Conservation (phyloP, 2,113 vertebrate genomes). For the Ariopsis seemanni region DNA sequence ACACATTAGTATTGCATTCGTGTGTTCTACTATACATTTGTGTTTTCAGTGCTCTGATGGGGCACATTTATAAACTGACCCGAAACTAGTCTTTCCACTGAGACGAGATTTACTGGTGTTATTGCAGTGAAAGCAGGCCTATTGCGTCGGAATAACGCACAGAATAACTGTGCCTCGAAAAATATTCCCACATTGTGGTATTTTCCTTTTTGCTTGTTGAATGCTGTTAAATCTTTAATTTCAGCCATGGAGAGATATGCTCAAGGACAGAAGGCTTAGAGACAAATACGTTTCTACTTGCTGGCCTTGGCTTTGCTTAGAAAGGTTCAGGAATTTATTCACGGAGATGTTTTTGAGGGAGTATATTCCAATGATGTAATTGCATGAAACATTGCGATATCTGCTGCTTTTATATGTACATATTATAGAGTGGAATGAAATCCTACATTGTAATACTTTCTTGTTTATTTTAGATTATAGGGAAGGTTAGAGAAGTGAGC, state of each 20-base stretch:
- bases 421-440: conserved; percentile 39
- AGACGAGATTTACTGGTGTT: conserved; percentile 44
- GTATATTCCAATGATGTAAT: conserved; percentile 56
- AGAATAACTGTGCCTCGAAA: conserved; percentile 45
- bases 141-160: conserved; percentile 46
- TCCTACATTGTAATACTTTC: conserved; percentile 33
- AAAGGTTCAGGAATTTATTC: conserved; percentile 49
- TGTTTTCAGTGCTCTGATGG: conserved; percentile 44
- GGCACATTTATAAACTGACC: conserved; percentile 40
- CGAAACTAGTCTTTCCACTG: conserved; percentile 42
- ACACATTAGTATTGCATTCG: conserved; percentile 51
- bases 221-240: conserved; percentile 56
- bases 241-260: conserved; percentile 39
- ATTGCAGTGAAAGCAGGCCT: conserved; percentile 44
- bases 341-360: conserved; percentile 45
- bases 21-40: conserved; percentile 36
- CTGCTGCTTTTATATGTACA: conserved; percentile 39
- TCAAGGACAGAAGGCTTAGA: conserved; percentile 51
- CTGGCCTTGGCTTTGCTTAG: conserved; percentile 31
- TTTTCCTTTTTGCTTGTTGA: conserved; percentile 48
- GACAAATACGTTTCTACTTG: conserved; percentile 37
- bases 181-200: conserved; percentile 39
- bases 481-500: neutral
- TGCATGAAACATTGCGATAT: conserved; percentile 48
- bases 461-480: conserved; percentile 2